Base-by-base conservation (phyloP, 2,797 vertebrate genomes). In the Enteromius viviparus region DNA sequence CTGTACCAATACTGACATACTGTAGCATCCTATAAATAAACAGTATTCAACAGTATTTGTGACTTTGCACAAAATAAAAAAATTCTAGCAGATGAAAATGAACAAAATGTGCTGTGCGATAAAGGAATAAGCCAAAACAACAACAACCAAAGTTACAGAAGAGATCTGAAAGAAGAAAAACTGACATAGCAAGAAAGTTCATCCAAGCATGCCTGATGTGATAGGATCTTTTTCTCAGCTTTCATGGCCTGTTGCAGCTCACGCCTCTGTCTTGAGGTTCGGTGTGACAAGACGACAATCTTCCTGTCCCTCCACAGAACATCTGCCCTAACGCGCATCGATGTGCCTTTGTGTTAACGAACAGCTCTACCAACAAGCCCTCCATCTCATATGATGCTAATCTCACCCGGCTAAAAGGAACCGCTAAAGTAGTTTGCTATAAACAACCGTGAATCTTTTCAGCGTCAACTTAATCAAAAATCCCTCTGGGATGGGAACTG, bases 341-440 rank as follows among this genome's bases (percentile, higher is more conserved):
- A 34, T 55, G 49, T 37, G 71, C 4, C 19, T 75, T 75, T 76
- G 74, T 60, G 74, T 40, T 76, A 77, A 29, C 40, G 19, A 47
- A n/a, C 55, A 62, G 47, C 49, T 55, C 49, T 69, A 86, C 85
- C 72, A 77, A 79, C 82, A 82, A 40, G 85, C 83, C 88, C 81
- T 62, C 85, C 76, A 86, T 86, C 86, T 64, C 70, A 87, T 81
- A 79, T 86, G 86, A 78, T 26, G 74, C 75, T 85, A 95, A 96
- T 96, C 94, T 32, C 49, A 75, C 11, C 26, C 55, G 34, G 66
- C 47, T 40, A 51, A 42, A 78, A 69, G 65, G 53, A 75, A 62
- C 60, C 0, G 49, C 79, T 84, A 64, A 66, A 76, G 60, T 34
- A 84, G 64, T 75, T 80, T 34, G 51, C 69, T 40, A 69, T 72